Evolutionary conservation across 2,113 vertebrate genomes (phyloP), one percentile per base, ranked within the genome.

Genomic region (Cinclus cinclus): DNA sequence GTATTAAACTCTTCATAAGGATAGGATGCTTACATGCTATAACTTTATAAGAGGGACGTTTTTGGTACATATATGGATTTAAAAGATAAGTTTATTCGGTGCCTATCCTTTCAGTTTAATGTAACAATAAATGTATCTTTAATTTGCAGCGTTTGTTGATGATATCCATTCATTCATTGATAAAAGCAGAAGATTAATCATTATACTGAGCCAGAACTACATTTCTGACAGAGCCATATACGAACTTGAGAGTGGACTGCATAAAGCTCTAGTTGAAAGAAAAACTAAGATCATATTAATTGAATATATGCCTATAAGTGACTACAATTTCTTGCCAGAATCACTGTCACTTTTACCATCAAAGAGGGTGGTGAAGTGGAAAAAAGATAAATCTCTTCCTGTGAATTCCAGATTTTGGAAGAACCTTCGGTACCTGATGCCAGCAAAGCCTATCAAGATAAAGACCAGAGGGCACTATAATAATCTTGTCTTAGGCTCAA

Each of bases 321-420:
- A 97, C 46, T 68, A 96, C 14, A 71, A 62, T 20, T 95, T 97
- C 59, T 82, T 98, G 67, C 97, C 98, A 47, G 98, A 99, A 58
- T 98, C 98, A 9, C 83, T 99, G 37, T 97, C 98, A 23, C 98
- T 99, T 94, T 96, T 98, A 41, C 96, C 98, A 71, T 96, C 98
- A 47, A 98, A 97, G 65, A 95, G 96, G 39, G 87, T 97, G 46
- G 95, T 99, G 50, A 98, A 97, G 50, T 99, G 99, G 99, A 97
- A 97, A 77, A 97, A 98, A 31, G 69, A 87, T 11, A 91, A 97
- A 59, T 98, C 98, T 53, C 90, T 91, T 62, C 56, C 94, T 0
- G 27, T 95, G 27, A 98, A 98, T 83, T 99, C 99, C 53, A 96
- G 95, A 74, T 99, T 99, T 97, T 99, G 98, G 98, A 99, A 99